phyloP scores from a whole-genome alignment of 2,797 vertebrate species.

The Gobionotothen gibberifrons region DNA sequence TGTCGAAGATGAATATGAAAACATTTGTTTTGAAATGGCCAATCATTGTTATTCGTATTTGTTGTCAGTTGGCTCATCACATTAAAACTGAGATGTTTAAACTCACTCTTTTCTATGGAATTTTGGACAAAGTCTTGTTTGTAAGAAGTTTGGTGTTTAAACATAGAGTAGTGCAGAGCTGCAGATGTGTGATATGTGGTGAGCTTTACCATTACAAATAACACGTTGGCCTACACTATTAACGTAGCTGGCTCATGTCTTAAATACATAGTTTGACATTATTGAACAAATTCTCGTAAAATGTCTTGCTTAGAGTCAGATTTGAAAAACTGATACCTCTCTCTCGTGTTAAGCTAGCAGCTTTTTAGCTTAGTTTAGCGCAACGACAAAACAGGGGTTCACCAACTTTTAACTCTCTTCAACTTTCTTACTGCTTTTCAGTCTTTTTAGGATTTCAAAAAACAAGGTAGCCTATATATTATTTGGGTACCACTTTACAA shows the following conservation, averaged over 20 bases:
- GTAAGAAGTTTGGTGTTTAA: neutral
- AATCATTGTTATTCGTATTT: neutral
- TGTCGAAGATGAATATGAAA: neutral
- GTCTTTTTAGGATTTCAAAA: too few species aligned
- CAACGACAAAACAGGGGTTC: neutral
- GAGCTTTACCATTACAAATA: neutral
- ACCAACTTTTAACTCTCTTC: neutral
- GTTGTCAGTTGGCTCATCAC: neutral
- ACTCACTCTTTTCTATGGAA: neutral
- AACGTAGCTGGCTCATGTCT: neutral
- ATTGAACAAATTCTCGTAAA: neutral
- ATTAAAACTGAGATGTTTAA: neutral
- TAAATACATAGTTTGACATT: constrained; percentile 3
- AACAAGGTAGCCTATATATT: too few species aligned
- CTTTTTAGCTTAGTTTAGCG: neutral
- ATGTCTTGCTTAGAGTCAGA: fast-evolving
- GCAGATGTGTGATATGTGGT: neutral
- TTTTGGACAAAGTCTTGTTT: neutral
- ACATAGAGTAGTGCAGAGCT: neutral
- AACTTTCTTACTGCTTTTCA: too few species aligned
- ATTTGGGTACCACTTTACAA: too few species aligned
- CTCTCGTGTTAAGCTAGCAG: neutral
- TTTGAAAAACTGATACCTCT: neutral
- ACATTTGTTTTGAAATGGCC: too few species aligned
- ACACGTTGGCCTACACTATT: neutral